Percentiles rank a stretch among this genome's conserved stretches.
Conservation (phyloP, 2,797 vertebrate species). For the Taenioides sp. region DNA sequence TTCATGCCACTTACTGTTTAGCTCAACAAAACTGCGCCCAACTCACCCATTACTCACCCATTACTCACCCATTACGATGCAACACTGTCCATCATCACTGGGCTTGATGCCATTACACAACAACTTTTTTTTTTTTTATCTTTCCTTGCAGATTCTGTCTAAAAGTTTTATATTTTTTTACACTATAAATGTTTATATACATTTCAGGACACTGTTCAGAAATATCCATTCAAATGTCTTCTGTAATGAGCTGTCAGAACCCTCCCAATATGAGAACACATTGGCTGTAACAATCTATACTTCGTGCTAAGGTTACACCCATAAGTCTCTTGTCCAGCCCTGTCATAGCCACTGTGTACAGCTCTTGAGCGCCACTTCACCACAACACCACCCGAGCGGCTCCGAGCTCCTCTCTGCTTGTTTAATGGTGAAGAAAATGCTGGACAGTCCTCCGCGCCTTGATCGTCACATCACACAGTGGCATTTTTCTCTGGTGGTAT, state of each 20-base stretch:
- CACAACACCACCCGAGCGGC: slow-evolving; percentile 20
- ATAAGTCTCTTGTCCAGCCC: not conserved
- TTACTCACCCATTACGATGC: too few species aligned
- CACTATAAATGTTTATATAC: too few species aligned
- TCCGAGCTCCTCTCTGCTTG: slow-evolving; percentile 42
- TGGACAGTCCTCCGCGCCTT: slow-evolving; percentile 30
- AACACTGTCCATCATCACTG: too few species aligned
- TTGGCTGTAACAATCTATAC: not conserved
- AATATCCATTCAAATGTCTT: not conserved
- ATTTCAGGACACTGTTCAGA: too few species aligned
- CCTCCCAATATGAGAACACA: not conserved
- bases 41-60: too few species aligned
- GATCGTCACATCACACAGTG: slow-evolving; percentile 55
- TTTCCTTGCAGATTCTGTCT: too few species aligned
- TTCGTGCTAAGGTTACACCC: slow-evolving; percentile 1
- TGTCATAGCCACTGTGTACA: slow-evolving; percentile 4
- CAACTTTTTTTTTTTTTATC: too few species aligned
- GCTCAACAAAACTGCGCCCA: too few species aligned
- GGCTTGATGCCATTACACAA: too few species aligned
- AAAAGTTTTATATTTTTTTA: too few species aligned
- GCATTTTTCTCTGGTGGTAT: slow-evolving; percentile 60
- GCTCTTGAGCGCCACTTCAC: slow-evolving; percentile 19
- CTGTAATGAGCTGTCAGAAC: not conserved
- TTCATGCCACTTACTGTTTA: too few species aligned
- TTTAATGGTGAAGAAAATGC: slow-evolving; percentile 48